Evolutionary conservation across 2,888 invertebrate genomes (phyloP).

Genomic region (Gibbula magus): DNA sequence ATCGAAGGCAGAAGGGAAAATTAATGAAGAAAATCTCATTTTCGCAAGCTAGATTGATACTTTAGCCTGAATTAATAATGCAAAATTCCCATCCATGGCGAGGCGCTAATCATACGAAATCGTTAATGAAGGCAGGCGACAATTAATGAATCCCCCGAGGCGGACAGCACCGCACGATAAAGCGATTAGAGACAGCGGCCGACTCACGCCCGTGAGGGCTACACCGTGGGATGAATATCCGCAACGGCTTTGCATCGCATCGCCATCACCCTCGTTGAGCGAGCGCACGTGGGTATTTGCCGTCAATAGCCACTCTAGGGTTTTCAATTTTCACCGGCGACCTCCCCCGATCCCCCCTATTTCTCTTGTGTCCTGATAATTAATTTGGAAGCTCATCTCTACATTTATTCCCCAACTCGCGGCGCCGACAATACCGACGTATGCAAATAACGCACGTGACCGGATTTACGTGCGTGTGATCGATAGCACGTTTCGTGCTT

Average conservation of each 20-base stretch:
- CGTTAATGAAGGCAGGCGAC: constrained; percentile 27
- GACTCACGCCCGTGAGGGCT: background rate
- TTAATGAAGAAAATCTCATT: constrained; percentile 31
- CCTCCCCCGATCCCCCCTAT: constrained; percentile 7
- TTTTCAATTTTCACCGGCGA: constrained; percentile 30
- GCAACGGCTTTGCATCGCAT: constrained; percentile 4
- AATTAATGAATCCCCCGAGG: constrained; percentile 30
- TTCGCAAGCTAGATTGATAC: constrained; percentile 29
- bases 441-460: constrained; percentile 30
- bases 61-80: constrained; percentile 31
- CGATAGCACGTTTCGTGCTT: constrained; percentile 23
- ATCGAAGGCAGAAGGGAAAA: background rate
- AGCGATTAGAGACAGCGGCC: constrained; percentile 26
- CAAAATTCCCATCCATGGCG: constrained; percentile 19
- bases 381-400: constrained; percentile 21
- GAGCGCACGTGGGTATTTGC: constrained; percentile 21
- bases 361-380: constrained; percentile 22
- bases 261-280: background rate
- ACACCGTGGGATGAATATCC: background rate
- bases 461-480: constrained; percentile 28
- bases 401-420: constrained; percentile 1
- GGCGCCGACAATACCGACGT: constrained; percentile 18
- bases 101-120: constrained; percentile 29
- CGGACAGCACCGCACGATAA: constrained; percentile 23
- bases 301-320: constrained; percentile 25